Conservation (phyloP, 1,140 invertebrate genomes). For the Mesaphorura yosii region DNA sequence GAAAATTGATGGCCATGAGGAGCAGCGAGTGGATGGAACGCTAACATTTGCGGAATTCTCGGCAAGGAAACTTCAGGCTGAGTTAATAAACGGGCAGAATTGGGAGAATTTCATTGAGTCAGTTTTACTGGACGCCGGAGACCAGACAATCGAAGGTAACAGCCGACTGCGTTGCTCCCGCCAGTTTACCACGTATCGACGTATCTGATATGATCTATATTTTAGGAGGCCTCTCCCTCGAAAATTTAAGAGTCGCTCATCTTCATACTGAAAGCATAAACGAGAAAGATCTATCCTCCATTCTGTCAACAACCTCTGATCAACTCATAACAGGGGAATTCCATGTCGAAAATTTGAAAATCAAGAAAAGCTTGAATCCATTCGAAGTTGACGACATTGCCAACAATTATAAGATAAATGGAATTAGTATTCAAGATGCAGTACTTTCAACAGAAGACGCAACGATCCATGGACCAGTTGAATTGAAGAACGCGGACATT, state of each 20-base stretch:
- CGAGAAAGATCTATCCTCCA: not conserved
- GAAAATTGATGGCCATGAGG: not conserved
- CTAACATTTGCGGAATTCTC: not conserved
- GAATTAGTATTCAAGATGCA: not conserved
- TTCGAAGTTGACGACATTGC: constrained; percentile 1
- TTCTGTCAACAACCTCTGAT: not conserved
- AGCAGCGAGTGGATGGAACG: constrained; percentile 1
- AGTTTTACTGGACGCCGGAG: not conserved
- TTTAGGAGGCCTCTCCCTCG: not conserved
- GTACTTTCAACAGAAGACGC: not conserved
- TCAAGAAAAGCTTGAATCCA: not conserved
- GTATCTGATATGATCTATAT: not conserved
- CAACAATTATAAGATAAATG: no score
- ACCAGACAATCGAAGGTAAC: constrained; percentile 9
- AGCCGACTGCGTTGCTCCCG: no score
- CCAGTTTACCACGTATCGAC: not conserved
- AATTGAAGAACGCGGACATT: constrained; percentile 1
- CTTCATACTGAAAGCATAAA: not conserved
- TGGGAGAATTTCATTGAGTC: constrained; percentile 8
- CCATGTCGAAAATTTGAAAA: not conserved
- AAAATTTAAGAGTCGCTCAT: not conserved
- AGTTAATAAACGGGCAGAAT: not conserved
- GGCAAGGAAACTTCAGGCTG: not conserved
- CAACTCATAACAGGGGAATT: not conserved
- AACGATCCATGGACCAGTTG: constrained; percentile 7